A percentile compares a stretch with the other conserved stretches of the same genome.
Evolutionary conservation across 1,140 invertebrate species (phyloP).

Genomic region (Dysdera silvatica): DNA sequence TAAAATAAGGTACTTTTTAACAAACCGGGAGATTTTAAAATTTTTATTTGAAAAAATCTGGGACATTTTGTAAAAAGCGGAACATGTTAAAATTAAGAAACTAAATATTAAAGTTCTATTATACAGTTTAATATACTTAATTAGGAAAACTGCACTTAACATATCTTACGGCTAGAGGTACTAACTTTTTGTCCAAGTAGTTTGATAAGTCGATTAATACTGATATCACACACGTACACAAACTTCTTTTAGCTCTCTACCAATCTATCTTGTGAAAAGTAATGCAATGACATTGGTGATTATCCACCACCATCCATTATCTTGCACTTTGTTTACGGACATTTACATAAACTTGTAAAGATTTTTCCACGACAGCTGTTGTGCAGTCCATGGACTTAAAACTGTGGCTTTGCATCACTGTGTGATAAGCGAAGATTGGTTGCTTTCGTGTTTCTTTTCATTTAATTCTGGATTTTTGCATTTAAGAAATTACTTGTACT

Average conservation of each 20-base stretch:
- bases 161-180: neutral
- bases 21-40: too few relatives aligned
- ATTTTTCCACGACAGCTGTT: conserved; percentile 17
- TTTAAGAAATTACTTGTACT: neutral
- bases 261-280: conserved; percentile 27
- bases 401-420: conserved; percentile 31
- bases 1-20: too few relatives aligned
- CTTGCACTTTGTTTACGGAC: conserved; percentile 32
- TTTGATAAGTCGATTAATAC: too few relatives aligned
- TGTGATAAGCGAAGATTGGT: conserved; percentile 34
- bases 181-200: conserved; percentile 22
- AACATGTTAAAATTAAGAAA: too few relatives aligned
- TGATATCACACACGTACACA: conserved; percentile 32
- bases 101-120: too few relatives aligned
- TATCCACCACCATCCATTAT: too few relatives aligned
- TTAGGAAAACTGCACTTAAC: too few relatives aligned
- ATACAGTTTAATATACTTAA: too few relatives aligned
- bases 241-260: conserved; percentile 32
- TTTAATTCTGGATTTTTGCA: neutral
- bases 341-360: conserved; percentile 33
- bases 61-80: too few relatives aligned
- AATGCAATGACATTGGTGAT: conserved; percentile 32
- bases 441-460: conserved; percentile 14
- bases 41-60: too few relatives aligned
- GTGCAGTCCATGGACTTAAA: conserved; percentile 36